phyloP scores from a whole-genome alignment of 2,113 vertebrate genomes.

The Rhynchomys soricoides region DNA sequence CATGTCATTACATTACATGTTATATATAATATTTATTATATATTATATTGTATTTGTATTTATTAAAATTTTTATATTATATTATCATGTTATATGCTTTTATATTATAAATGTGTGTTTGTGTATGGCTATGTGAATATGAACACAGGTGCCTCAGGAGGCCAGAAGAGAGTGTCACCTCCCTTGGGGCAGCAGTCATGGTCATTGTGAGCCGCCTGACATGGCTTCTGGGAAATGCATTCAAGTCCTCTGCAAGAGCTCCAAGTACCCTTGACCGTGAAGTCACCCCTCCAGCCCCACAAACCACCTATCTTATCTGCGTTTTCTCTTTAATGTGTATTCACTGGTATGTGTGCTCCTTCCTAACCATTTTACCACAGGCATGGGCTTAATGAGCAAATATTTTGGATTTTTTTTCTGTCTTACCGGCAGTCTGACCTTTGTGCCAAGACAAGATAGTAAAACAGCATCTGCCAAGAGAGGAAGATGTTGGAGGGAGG shows the following conservation, averaged over 20 bases:
- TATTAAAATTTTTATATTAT: no score
- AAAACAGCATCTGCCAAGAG: not conserved
- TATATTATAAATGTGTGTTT: not conserved
- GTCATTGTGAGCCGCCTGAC: not conserved
- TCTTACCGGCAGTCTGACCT: not conserved
- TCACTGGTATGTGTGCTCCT: not conserved
- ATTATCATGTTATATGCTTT: no score
- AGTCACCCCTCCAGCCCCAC: not conserved
- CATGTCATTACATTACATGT: no score
- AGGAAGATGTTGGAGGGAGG: not conserved
- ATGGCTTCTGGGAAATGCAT: not conserved
- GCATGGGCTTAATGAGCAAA: not conserved
- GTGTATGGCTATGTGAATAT: not conserved
- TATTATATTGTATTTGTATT: no score
- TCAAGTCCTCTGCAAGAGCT: not conserved
- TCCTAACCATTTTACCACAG: not conserved
- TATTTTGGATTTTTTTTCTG: not conserved
- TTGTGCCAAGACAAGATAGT: not conserved
- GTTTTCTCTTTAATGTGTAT: not conserved
- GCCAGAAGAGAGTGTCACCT: not conserved
- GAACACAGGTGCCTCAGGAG: not conserved
- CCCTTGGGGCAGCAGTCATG: not conserved
- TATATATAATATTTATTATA: no score
- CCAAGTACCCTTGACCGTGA: not conserved
- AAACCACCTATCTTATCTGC: not conserved